phyloP scores from a whole-genome alignment of 2,888 invertebrate genomes.

The Eremobia ochroleuca region DNA sequence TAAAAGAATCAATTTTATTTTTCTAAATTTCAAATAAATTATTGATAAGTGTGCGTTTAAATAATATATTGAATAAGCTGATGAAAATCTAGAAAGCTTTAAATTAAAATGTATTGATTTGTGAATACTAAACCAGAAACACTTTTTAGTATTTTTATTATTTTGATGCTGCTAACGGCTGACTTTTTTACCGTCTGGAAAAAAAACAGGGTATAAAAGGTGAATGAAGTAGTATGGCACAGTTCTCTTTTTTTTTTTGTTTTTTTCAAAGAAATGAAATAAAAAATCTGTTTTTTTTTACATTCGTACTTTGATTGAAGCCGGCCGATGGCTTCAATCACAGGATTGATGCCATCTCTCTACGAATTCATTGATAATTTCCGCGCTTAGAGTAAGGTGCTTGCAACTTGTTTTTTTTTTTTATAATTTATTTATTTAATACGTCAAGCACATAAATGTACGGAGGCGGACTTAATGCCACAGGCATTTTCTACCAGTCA shows the following conservation, averaged over 20 bases:
- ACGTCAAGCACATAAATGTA: no score
- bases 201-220: neutral
- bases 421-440: no score
- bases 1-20: conserved; percentile 52
- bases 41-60: conserved; percentile 32
- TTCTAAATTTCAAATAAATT: conserved; percentile 32
- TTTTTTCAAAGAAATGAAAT: neutral
- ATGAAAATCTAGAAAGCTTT: conserved; percentile 25
- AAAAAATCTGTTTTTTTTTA: neutral
- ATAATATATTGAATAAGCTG: conserved; percentile 39
- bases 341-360: neutral
- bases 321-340: neutral
- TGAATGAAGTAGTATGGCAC: no score
- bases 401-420: no score
- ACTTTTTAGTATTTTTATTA: neutral
- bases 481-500: no score
- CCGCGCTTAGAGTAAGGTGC: no score
- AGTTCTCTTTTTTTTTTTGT: neutral
- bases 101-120: conserved; percentile 17
- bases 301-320: neutral
- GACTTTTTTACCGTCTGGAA: neutral
- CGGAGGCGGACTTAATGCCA: no score
- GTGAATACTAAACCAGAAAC: no score
- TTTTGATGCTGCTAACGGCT: neutral
- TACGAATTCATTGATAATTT: neutral